Base-by-base conservation (phyloP, 1,140 invertebrate genomes). In the Stegodyphus dumicola region DNA sequence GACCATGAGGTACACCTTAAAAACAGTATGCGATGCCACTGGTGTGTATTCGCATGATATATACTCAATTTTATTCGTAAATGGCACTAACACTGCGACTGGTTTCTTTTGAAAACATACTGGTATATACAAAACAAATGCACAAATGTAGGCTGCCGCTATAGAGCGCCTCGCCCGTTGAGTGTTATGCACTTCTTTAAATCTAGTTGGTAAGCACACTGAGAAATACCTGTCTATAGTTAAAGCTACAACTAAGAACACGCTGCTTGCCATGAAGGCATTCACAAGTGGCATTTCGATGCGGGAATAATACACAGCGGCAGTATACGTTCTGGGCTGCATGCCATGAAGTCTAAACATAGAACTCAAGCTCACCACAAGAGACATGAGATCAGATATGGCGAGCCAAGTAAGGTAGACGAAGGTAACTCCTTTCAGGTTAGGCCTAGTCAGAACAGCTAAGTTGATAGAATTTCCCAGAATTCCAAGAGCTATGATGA, bases 391-490 rank as follows among this genome's bases (percentile, higher is more conserved):
- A 33, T 33, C 33, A 3, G 33, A 33, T 1, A 33, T 33, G 33
- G 33, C 33, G 33, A 33, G 92, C 92, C 10, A 94, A 94, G 89
- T 95, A 94, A 75, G 93, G 88, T 95, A 95, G 88, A 94, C 93
- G 89, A 95, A 95, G 66, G 94, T 94, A 2, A 93, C 93, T n/a
- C 94, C 94, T 78, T 93, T 92, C 93, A 95, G 94, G 87, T 95
- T 94, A 60, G 93, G 92, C 66, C 94, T 92, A 18, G 94, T 94
- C 10, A 95, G 33, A 33, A 33, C 33, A 3, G 33, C 33, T 33
- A 33, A 33, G 3, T 33, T 33, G 33, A 33, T 33, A 3, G 33
- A 33, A 33, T 33, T 33, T 33, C 33, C 33, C 33, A 33, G 33
- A 33, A 33, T 33, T 3, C 33, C 33, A 33, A 33, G 33, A 1